Conservation (phyloP, 2,888 invertebrate genomes). For the Argyresthia albistria region DNA sequence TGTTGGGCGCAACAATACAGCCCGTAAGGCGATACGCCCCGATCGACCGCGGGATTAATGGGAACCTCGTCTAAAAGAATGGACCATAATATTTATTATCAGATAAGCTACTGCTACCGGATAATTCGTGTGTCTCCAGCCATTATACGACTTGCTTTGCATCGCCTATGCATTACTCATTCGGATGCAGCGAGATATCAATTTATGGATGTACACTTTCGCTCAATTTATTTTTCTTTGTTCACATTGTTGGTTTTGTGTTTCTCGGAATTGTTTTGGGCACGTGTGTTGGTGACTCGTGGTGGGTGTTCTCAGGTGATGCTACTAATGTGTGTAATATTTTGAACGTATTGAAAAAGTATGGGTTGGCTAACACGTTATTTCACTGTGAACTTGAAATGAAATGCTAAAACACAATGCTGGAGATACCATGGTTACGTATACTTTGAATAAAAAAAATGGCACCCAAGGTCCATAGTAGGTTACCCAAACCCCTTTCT, state of each 20-base stretch:
- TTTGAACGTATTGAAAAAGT: too few relatives aligned
- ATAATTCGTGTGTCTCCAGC: slow-evolving; percentile 62
- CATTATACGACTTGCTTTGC: slow-evolving; percentile 52
- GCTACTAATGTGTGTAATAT: too few relatives aligned
- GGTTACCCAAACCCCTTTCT: too few relatives aligned
- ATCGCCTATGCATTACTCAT: slow-evolving; percentile 64
- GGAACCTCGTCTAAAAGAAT: slow-evolving; percentile 69
- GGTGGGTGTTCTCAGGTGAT: slow-evolving; percentile 20
- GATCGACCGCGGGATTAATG: slow-evolving; percentile 69
- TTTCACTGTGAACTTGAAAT: too few relatives aligned
- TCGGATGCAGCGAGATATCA: slow-evolving; percentile 42
- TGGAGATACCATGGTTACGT: too few relatives aligned
- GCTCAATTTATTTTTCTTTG: slow-evolving; percentile 32
- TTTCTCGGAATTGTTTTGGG: slow-evolving; percentile 33
- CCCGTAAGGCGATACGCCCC: slow-evolving; percentile 64
- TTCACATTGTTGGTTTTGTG: slow-evolving; percentile 38
- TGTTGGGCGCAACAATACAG: slow-evolving; percentile 58
- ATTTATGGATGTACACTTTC: slow-evolving; percentile 43
- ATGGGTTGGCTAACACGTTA: too few relatives aligned
- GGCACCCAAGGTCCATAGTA: too few relatives aligned
- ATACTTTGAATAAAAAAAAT: too few relatives aligned
- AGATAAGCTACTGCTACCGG: slow-evolving; percentile 66
- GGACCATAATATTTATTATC: slow-evolving; percentile 71
- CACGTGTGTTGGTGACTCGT: slow-evolving; percentile 24
- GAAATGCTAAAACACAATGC: too few relatives aligned